phyloP scores from a whole-genome alignment of 2,113 vertebrate species.

The Ophiodon elongatus region DNA sequence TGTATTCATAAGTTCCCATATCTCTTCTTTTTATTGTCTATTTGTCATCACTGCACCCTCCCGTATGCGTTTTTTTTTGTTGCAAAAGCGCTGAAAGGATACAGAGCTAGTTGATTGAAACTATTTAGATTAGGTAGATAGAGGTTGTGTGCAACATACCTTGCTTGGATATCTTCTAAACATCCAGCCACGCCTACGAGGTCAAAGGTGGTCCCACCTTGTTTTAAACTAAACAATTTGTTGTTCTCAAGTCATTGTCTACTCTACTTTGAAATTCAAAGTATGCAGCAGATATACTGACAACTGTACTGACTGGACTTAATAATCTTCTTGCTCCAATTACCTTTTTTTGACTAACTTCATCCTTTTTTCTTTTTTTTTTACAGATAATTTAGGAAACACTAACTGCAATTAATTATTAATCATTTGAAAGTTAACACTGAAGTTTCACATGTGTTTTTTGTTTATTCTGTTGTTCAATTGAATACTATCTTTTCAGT shows the following conservation, averaged over 20 bases:
- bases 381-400: background rate
- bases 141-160: background rate
- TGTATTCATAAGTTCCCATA: background rate
- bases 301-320: background rate
- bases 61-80: background rate
- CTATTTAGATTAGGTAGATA: background rate
- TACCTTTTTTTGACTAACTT: background rate
- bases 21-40: background rate
- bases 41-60: background rate
- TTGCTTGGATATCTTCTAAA: conserved; percentile 19
- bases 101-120: background rate
- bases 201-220: conserved; percentile 51
- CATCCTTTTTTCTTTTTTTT: background rate
- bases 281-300: conserved; percentile 13
- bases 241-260: conserved; percentile 22
- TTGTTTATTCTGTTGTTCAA: background rate
- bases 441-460: conserved; percentile 2
- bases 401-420: background rate
- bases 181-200: conserved; percentile 21
- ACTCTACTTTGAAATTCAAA: conserved; percentile 12
- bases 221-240: conserved; percentile 32
- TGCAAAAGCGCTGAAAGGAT: background rate
- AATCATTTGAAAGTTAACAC: background rate
- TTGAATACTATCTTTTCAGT: background rate
- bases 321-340: background rate